Base-by-base conservation (phyloP, 2,797 vertebrate species). In the Melanotaenia parkinsoni region DNA sequence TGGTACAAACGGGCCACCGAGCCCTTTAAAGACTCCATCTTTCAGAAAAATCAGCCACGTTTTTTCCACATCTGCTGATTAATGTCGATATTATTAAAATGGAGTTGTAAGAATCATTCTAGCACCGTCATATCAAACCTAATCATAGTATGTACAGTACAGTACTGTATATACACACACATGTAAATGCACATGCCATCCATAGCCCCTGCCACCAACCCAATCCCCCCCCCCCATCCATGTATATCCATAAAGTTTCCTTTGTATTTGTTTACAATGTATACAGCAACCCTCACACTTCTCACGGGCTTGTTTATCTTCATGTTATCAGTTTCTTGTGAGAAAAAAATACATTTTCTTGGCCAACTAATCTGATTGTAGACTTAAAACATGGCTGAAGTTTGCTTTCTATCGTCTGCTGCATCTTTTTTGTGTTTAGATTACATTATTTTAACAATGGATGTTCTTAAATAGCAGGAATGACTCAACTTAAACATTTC, bases 371-470 rank as follows among this genome's bases (percentile, higher is more conserved):
- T 16, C 14, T 30, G 16, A 57, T 35, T 69, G 30, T 33, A 63
- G 51, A 76, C 35, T 64, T 40, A 24, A 50, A 37, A 62, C 47
- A 56, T 14, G 3, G 7, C 40, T 40, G 11, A 56, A 40, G n/a
- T 38, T 4, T 6, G 58, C 47, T 67, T 64, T 53, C 28, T 61
- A 7, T n/a, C 14, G 57, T 32, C 32, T 63, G 24, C 26, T 38
- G 1, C 22, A 5, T 43, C 54, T 50, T 35, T n/a, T 2, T 10
- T 43, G 16, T 33, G 33, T 61, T 12, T 37, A 58, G 7, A 68
- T 53, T 67, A 63, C 32, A 45, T 10, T 35, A 8, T 73, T 77
- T 67, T 33, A 62, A 76, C 6, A 32, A 33, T 43, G 1, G 18
- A 16, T 43, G 18, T 33, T 79, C 61, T 37, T 71, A 66, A 40